A percentile compares a stretch with the other conserved stretches of the same genome.
Conservation (phyloP, 1,140 invertebrate species). For the Apis florea region DNA sequence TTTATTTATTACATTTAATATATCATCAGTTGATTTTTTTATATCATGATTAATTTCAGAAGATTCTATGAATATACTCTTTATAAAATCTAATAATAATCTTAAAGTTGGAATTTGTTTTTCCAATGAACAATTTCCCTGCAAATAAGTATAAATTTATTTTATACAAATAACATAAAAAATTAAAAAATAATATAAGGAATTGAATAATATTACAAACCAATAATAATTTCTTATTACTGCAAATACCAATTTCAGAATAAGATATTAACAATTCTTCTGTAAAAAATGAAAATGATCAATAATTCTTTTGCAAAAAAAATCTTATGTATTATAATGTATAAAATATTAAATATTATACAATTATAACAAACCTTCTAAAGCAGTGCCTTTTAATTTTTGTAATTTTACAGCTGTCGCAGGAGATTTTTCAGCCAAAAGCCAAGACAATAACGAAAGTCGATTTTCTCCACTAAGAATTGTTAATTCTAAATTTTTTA, state of each 20-base stretch:
- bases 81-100: constrained; percentile 57
- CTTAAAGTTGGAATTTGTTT: constrained; percentile 49
- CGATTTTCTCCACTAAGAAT: constrained; percentile 58
- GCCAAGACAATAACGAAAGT: constrained; percentile 57
- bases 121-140: constrained; percentile 57
- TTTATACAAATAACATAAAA: not conserved
- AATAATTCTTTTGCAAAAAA: not conserved
- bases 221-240: constrained; percentile 49
- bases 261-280: constrained; percentile 51
- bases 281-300: constrained; percentile 25
- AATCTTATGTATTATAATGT: not conserved
- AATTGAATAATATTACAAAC: constrained; percentile 35
- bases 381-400: constrained; percentile 45
- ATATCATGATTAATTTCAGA: not conserved
- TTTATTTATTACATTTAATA: constrained; percentile 39
- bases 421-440: constrained; percentile 40
- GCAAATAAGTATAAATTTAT: constrained; percentile 4
- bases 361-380: constrained; percentile 50
- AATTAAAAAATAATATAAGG: no score
- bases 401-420: constrained; percentile 1
- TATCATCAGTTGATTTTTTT: constrained; percentile 22
- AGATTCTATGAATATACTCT: constrained; percentile 38
- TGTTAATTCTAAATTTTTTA: constrained; percentile 46
- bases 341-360: not conserved
- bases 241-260: constrained; percentile 57